These are phyloP conservation scores for Crematogaster levior DNA, from an alignment of 2,888 invertebrate genomes.

Conservation along the genomic window DNA sequence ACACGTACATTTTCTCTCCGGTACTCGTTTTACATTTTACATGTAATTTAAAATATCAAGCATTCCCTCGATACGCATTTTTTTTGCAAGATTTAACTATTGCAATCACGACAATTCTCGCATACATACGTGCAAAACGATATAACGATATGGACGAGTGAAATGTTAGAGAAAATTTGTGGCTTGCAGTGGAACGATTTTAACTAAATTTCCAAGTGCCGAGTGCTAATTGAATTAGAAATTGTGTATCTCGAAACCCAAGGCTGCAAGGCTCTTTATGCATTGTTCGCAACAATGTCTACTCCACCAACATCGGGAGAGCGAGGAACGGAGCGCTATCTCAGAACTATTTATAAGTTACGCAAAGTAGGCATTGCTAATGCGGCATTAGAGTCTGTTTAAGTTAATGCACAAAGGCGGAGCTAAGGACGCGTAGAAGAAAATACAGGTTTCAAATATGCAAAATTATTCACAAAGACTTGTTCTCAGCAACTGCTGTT, in stretches of 20 bases:
- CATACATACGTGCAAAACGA: background rate
- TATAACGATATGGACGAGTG: background rate
- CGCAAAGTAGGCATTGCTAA: constrained; percentile 45
- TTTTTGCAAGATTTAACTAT: constrained; percentile 1
- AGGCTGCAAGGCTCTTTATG: background rate
- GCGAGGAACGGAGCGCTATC: constrained; percentile 23
- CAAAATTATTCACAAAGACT: constrained; percentile 21
- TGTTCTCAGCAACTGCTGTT: background rate
- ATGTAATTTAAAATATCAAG: constrained; percentile 30
- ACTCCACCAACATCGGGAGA: constrained; percentile 12
- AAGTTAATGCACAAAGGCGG: constrained; percentile 42
- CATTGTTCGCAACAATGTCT: constrained; percentile 7
- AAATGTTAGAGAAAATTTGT: constrained; percentile 20
- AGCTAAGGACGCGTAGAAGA: constrained; percentile 13
- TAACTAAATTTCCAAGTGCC: constrained; percentile 33
- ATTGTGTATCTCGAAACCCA: constrained; percentile 22
- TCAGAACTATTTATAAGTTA: constrained; percentile 45
- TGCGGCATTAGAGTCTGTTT: constrained; percentile 38
- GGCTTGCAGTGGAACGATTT: background rate
- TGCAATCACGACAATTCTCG: background rate
- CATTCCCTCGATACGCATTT: constrained; percentile 21
- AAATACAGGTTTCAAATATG: constrained; percentile 6
- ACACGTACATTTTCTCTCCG: background rate
- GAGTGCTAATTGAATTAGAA: constrained; percentile 34
- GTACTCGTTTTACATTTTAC: constrained; percentile 1